Evolutionary conservation across 2,888 invertebrate species (phyloP), one percentile per base, ranked within the genome.

Genomic region (Drosophila atroscutellata): DNA sequence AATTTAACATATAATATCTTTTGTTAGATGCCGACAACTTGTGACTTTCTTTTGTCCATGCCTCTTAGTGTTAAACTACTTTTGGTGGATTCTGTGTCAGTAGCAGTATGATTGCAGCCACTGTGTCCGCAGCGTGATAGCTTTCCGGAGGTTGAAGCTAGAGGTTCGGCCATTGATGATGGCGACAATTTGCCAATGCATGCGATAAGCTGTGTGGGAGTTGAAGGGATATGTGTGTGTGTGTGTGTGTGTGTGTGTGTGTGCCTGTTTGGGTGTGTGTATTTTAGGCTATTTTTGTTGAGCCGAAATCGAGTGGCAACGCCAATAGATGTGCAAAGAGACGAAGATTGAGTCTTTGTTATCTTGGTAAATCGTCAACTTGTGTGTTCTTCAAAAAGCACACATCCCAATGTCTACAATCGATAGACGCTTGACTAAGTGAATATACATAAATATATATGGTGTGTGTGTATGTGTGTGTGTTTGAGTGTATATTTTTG

Each of bases 101-200:
- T 37, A 7, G 24, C 24, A 24, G 11, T 50, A 18, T 62, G 37
- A 8, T 42, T 58, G 58, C 37, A 0, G 34, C 81, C 72, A 75
- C 63, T 64, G 75, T 80, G 39, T 45, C 51, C n/a, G 52, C 42
- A 36, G 49, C 20, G 26, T 57, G 26, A 15, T 67, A 75, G 51
- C 63, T 73, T 64, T 67, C 60, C 54, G 57, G 54, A 68, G 70
- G 65, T 60, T 49, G 56, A 26, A 42, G 60, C 50, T 62, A 42
- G 18, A 51, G 42, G 68, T 52, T 61, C 49, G 68, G 45, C 81
- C 72, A 58, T 47, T 77, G 80, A 90, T 80, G 80, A 83, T 72
- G 86, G 89, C 89, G 85, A 85, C 90, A 85, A 85, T 85, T 90
- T 90, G 90, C 83, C 90, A 85, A 85, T 85, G 89, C 86, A 80